phyloP scores from a whole-genome alignment of 1,140 invertebrate genomes.

The Eueides isabella region DNA sequence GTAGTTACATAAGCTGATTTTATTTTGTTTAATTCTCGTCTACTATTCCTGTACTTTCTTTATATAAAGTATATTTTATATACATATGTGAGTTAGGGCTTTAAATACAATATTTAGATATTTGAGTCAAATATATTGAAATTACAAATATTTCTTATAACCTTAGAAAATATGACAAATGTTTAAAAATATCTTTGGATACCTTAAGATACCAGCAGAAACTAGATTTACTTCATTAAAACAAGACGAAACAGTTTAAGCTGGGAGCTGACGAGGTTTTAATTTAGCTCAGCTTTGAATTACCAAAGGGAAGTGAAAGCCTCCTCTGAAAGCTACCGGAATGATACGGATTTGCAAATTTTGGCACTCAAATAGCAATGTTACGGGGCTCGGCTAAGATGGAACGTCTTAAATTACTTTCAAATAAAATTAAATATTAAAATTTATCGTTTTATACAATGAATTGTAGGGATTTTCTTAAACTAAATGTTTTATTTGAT shows the following conservation, averaged over 20 bases:
- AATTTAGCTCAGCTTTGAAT: constrained; percentile 50
- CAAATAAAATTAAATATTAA: not conserved
- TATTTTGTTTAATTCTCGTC: too few relatives aligned
- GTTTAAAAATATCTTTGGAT: not conserved
- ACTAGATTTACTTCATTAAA: constrained; percentile 35
- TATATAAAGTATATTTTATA: too few relatives aligned
- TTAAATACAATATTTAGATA: too few relatives aligned
- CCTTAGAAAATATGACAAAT: not conserved
- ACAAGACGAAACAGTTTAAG: constrained; percentile 29
- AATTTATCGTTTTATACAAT: not conserved
- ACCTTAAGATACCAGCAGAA: constrained; percentile 20
- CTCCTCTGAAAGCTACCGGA: constrained; percentile 25
- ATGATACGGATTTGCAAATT: constrained; percentile 33
- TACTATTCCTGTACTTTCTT: too few relatives aligned
- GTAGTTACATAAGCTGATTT: not conserved
- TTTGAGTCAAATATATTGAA: too few relatives aligned
- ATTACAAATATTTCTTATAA: too few relatives aligned
- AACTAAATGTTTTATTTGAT: too few relatives aligned
- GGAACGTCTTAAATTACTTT: constrained; percentile 18
- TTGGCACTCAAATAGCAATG: constrained; percentile 30
- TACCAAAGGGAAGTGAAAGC: constrained; percentile 35
- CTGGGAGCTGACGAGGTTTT: constrained; percentile 46
- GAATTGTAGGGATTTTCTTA: not conserved
- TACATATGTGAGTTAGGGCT: too few relatives aligned
- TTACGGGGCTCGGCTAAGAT: constrained; percentile 1